A percentile compares a stretch with the other conserved stretches of the same genome.
These are phyloP conservation scores for Operophtera brumata DNA, from an alignment of 2,888 invertebrate genomes.

Conservation along the genomic window DNA sequence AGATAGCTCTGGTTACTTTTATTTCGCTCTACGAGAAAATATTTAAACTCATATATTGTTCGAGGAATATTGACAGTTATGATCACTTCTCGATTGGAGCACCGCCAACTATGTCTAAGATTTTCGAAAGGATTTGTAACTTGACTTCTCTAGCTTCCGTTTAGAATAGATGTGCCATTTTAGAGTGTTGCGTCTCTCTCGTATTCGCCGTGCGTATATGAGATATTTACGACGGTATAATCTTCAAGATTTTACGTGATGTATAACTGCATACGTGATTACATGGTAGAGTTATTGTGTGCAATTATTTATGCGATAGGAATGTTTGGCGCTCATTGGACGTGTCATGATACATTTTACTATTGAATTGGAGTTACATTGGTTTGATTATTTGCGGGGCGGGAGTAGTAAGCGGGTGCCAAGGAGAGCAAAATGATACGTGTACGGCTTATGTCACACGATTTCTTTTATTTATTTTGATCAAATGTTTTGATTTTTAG, in stretches of 20 bases:
- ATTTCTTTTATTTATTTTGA: constrained; percentile 76
- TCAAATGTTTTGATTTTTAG: constrained; percentile 68
- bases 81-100: constrained; percentile 78
- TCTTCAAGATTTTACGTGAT: constrained; percentile 54
- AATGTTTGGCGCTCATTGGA: constrained; percentile 20
- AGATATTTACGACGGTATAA: constrained; percentile 67
- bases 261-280: constrained; percentile 38
- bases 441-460: constrained; percentile 45
- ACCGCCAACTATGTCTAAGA: constrained; percentile 71
- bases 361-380: constrained; percentile 35
- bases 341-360: constrained; percentile 34
- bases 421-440: constrained; percentile 24
- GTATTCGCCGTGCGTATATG: constrained; percentile 64
- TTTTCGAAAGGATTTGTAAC: constrained; percentile 76
- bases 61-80: constrained; percentile 79
- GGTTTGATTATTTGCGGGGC: constrained; percentile 31
- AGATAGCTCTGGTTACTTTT: constrained; percentile 41
- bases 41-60: constrained; percentile 68
- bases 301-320: constrained; percentile 34
- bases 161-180: constrained; percentile 75
- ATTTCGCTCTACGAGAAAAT: constrained; percentile 43
- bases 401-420: constrained; percentile 20
- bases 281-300: constrained; percentile 37
- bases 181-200: constrained; percentile 63
- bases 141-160: constrained; percentile 70